Conservation (phyloP, 2,797 vertebrate species). For the Sylvilagus floridanus region DNA sequence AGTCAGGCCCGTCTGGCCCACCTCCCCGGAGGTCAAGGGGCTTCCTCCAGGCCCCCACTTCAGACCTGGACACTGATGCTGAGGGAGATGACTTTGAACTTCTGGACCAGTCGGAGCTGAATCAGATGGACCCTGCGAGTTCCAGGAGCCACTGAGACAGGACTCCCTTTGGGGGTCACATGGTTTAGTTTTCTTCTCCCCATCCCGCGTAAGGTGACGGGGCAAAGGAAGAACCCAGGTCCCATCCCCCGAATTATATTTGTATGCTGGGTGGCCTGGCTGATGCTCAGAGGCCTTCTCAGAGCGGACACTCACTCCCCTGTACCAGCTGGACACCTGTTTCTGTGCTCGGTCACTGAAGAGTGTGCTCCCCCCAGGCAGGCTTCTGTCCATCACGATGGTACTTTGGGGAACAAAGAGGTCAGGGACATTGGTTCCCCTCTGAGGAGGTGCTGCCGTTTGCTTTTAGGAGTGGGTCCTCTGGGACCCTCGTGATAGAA, state of each 20-base stretch:
- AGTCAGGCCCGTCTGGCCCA: conserved; percentile 85
- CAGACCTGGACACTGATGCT: conserved; percentile 94
- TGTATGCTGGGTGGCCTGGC: conserved; percentile 54
- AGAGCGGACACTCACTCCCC: conserved; percentile 48
- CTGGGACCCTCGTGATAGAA: conserved; percentile 60
- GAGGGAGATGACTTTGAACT: conserved; percentile 99
- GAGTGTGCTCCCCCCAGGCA: neutral
- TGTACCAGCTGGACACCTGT: neutral
- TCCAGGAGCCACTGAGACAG: conserved; percentile 88
- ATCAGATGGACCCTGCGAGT: conserved; percentile 94
- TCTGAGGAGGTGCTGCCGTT: conserved; percentile 69
- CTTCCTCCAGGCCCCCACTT: conserved; percentile 93
- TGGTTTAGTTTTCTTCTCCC: conserved; percentile 64
- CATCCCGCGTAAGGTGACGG: conserved; percentile 66
- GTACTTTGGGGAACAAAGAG: conserved; percentile 62
- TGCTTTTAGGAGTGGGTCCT: conserved; percentile 70
- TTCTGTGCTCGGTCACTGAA: conserved; percentile 59
- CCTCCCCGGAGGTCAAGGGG: conserved; percentile 88
- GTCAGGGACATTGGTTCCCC: conserved; percentile 63
- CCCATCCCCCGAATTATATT: conserved; percentile 49
- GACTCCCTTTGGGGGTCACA: conserved; percentile 56
- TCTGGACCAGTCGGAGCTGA: conserved; percentile 98
- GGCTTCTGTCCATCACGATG: conserved; percentile 33
- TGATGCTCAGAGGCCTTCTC: conserved; percentile 53
- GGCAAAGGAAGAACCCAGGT: conserved; percentile 62